Evolutionary conservation across 2,797 vertebrate genomes (phyloP).

Genomic region (Linurgus olivaceus): DNA sequence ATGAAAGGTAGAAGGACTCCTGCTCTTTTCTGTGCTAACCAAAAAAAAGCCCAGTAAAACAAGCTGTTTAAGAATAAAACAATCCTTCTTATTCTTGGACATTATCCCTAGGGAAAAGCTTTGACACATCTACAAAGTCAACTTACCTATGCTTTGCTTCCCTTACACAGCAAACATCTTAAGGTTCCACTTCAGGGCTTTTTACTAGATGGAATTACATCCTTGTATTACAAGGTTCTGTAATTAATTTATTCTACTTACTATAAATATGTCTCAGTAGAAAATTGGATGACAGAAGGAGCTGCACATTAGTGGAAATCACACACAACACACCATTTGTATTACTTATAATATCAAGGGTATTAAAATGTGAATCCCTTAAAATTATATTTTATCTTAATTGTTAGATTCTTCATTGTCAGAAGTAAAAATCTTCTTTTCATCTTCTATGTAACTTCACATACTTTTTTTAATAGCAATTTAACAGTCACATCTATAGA

Average conservation of each 20-base stretch:
- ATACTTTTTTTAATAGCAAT: neutral
- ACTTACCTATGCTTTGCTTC: conserved; percentile 38
- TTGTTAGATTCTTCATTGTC: neutral
- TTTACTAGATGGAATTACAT: conserved; percentile 58
- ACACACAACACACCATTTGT: conserved; percentile 5
- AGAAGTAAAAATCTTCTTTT: neutral
- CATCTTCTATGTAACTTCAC: neutral
- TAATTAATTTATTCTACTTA: conserved; percentile 60
- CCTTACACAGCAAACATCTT: conserved; percentile 38
- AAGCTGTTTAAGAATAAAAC: neutral
- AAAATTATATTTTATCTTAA: conserved; percentile 12
- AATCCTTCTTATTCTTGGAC: conserved; percentile 9
- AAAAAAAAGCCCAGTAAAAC: neutral
- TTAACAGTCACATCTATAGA: neutral
- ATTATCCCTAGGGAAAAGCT: neutral
- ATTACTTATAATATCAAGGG: conserved; percentile 1
- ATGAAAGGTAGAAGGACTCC: neutral
- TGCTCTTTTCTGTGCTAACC: neutral
- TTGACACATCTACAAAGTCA: conserved; percentile 6
- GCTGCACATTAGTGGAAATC: conserved; percentile 30
- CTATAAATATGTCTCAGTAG: conserved; percentile 53
- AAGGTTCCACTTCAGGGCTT: conserved; percentile 26
- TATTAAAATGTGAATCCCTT: neutral
- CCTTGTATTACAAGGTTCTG: conserved; percentile 31
- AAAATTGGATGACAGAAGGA: conserved; percentile 49